Evolutionary conservation across 2,797 vertebrate genomes (phyloP).

Genomic region (Hydrolagus colliei): DNA sequence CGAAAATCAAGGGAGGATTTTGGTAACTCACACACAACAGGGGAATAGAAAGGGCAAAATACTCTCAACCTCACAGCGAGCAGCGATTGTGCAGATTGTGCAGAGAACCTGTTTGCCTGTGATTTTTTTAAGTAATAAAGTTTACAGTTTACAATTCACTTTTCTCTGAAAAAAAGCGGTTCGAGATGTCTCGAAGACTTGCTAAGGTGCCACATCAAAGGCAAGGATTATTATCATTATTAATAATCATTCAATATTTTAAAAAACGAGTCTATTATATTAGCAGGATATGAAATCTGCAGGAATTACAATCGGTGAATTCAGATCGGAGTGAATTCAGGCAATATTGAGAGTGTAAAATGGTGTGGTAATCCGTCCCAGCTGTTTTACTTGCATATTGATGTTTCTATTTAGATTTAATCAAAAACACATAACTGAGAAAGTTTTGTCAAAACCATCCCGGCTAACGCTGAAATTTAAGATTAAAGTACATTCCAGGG

Average conservation of each 20-base stretch:
- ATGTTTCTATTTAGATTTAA: not conserved
- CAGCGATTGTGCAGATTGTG: too few relatives aligned
- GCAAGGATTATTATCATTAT: too few relatives aligned
- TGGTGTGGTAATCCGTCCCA: not conserved
- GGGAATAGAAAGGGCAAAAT: conserved; percentile 2
- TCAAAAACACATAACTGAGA: not conserved
- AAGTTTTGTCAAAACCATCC: not conserved
- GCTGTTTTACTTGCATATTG: not conserved
- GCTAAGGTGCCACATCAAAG: too few relatives aligned
- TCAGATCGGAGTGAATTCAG: not conserved
- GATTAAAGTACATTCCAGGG: not conserved
- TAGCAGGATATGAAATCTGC: too few relatives aligned
- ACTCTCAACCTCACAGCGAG: not conserved
- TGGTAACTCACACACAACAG: not conserved
- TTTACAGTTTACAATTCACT: too few relatives aligned
- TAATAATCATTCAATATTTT: too few relatives aligned
- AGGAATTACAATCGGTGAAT: not conserved
- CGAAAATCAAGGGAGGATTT: conserved; percentile 25
- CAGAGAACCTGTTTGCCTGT: not conserved
- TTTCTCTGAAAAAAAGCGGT: too few relatives aligned
- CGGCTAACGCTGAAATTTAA: too few relatives aligned
- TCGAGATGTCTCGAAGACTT: too few relatives aligned
- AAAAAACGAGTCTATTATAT: too few relatives aligned
- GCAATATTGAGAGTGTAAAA: not conserved
- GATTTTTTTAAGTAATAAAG: not conserved